Base-by-base conservation (phyloP, 2,797 vertebrate genomes). In the Mionectes olivaceus region DNA sequence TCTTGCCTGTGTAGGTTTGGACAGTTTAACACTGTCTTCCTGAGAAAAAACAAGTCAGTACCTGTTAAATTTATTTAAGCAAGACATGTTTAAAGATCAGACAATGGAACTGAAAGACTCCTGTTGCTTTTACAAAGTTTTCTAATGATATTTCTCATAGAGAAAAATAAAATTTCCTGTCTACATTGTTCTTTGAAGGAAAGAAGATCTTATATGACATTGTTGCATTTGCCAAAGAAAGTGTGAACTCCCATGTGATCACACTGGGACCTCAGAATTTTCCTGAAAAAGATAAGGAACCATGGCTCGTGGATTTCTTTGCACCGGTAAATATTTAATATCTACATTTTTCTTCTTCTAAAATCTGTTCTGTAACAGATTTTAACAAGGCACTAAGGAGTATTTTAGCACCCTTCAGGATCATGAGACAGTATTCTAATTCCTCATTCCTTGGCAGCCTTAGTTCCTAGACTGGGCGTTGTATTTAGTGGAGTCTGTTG, bases 281-380 rank as follows among this genome's bases (percentile, higher is more conserved):
- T 97, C 99, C 99, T 59, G 98, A 98, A 25, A 98, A 98, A 91
- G 98, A 98, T n/a, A 99, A 99, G 94, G 99, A 99, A 75, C 99
- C 99, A 0, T 99, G 99, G 99, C 98, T 99, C 82, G 99, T 99
- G 56, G 99, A 99, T 97, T 99, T 99, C 98, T 99, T 99, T 81
- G 99, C 99, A 78, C 99, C 99, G 90, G 99, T 99, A 97, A 98
- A 98, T 98, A 82, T 52, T 87, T 70, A 90, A 22, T 78, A 39
- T 37, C 24, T 44, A 2, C 19, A n/a, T 60, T 44, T 74, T 46
- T 41, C 59, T 84, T 35, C 52, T 55, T 52, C 35, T 82, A 43
- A 87, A 69, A 64, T 61, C 30, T 44, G 46, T 59, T 71, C 6
- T 53, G 12, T 82, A 60, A 33, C 22, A 35, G 35, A 35, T 35